Evolutionary conservation across 2,797 vertebrate species (phyloP), one percentile per base, ranked within the genome.

Genomic region (Novumbra hubbsi): DNA sequence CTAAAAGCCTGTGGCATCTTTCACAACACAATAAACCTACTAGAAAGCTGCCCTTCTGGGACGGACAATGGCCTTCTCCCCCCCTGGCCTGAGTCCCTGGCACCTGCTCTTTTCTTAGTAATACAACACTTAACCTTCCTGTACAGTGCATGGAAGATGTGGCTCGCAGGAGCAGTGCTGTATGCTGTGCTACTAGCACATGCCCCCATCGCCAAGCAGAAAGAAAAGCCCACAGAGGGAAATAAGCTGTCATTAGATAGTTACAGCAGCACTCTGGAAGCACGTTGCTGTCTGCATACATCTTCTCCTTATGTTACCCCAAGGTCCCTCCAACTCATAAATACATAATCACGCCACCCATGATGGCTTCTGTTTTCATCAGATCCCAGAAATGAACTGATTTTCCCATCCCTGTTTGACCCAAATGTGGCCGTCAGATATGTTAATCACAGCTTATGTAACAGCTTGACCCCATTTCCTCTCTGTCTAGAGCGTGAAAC

Each of bases 301-400:
- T 48, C 86, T 70, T 87, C 87, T 85, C 88, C 76, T 78, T 45
- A 81, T 81, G 83, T 84, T 86, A 87, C 87, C 90, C 85, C 83
- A 84, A 91, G 86, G 87, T 91, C 89, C 84, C 85, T 89, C 81
- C 83, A 73, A 82, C 88, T 94, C 90, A 93, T 92, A 92, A 94
- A 94, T 93, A 90, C 86, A 89, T 93, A 91, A 94, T 92, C 91
- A 91, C 78, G 76, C 82, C 86, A 81, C 85, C 81, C 88, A 85
- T 76, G 79, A 90, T 89, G 89, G 91, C 88, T 93, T 90, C 85
- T 88, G 88, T 93, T 93, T 92, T 93, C 89, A 92, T 93, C 92
- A 93, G 90, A 90, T 94, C 92, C 93, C 92, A 93, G 83, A 92
- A 93, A 82, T 93, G 90, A 92, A 90, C 92, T 92, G 87, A 89